Conservation (phyloP, 2,888 invertebrate species). For the Apodemia hepburni region DNA sequence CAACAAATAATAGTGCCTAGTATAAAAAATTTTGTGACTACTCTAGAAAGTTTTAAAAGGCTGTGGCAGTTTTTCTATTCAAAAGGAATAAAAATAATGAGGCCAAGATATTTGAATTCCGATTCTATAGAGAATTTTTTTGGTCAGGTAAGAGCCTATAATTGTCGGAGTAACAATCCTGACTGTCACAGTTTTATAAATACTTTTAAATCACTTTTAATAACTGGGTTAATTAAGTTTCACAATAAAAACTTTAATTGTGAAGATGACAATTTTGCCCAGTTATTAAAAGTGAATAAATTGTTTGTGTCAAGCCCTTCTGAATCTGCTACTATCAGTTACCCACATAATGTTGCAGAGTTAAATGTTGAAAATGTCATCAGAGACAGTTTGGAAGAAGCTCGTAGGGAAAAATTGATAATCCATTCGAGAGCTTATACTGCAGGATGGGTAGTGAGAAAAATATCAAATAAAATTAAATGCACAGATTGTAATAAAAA, state of each 20-base stretch:
- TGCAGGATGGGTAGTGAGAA: constrained; percentile 32
- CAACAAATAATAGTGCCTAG: constrained; percentile 20
- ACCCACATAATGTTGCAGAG: constrained; percentile 16
- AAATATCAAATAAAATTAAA: constrained; percentile 26
- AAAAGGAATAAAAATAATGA: no score
- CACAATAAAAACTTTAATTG: background rate
- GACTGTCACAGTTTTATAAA: background rate
- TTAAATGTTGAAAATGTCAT: background rate
- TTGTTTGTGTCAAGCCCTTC: background rate
- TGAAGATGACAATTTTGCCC: constrained; percentile 20
- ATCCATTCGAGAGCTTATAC: constrained; percentile 35
- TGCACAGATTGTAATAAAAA: constrained; percentile 23
- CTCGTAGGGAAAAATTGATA: constrained; percentile 28
- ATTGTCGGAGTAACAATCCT: background rate
- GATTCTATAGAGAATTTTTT: background rate
- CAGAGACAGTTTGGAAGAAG: background rate
- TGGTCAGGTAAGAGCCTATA: background rate
- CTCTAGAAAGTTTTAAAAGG: constrained; percentile 25
- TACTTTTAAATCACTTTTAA: constrained; percentile 3
- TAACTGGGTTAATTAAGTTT: background rate
- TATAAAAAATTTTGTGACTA: constrained; percentile 28
- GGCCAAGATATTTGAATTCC: constrained; percentile 18
- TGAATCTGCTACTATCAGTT: background rate
- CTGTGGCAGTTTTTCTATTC: constrained; percentile 17
- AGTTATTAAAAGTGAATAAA: constrained; percentile 13